Evolutionary conservation across 2,888 invertebrate species (phyloP).

Genomic region (Amphimallon solstitiale): DNA sequence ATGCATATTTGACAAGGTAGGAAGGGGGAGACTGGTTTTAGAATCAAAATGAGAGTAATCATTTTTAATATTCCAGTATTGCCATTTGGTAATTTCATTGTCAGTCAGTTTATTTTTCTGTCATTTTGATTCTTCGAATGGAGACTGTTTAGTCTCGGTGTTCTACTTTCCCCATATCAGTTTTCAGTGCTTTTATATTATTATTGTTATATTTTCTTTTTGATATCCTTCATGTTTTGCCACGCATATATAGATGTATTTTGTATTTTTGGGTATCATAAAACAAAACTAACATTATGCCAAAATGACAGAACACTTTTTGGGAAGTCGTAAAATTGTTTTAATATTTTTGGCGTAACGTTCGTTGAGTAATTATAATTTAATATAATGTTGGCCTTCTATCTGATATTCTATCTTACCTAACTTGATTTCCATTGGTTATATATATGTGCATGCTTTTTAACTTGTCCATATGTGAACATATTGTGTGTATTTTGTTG

Average conservation of each 20-base stretch:
- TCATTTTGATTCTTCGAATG: conserved; percentile 58
- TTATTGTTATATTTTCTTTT: conserved; percentile 52
- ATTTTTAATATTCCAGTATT: not conserved
- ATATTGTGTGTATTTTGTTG: conserved; percentile 32
- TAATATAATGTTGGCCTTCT: conserved; percentile 64
- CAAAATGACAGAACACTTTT: conserved; percentile 1
- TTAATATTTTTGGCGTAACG: conserved; percentile 32
- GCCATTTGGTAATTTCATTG: conserved; percentile 20
- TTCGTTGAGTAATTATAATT: conserved; percentile 46
- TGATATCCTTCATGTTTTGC: conserved; percentile 55
- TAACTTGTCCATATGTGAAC: conserved; percentile 39
- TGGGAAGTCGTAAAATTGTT: not conserved
- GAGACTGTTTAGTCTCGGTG: conserved; percentile 61
- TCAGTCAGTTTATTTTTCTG: conserved; percentile 35
- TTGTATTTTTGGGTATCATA: conserved; percentile 56
- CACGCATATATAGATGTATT: conserved; percentile 56
- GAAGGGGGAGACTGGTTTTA: conserved; percentile 61
- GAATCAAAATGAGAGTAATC: conserved; percentile 54
- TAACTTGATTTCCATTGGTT: conserved; percentile 56
- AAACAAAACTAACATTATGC: conserved; percentile 35
- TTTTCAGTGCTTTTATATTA: conserved; percentile 52
- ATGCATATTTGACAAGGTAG: conserved; percentile 55
- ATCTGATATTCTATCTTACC: conserved; percentile 61
- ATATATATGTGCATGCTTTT: conserved; percentile 58
- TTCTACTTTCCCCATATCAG: conserved; percentile 48